These are phyloP conservation scores for Cottus gobio DNA, from an alignment of 2,113 vertebrate genomes.

Conservation along the genomic window DNA sequence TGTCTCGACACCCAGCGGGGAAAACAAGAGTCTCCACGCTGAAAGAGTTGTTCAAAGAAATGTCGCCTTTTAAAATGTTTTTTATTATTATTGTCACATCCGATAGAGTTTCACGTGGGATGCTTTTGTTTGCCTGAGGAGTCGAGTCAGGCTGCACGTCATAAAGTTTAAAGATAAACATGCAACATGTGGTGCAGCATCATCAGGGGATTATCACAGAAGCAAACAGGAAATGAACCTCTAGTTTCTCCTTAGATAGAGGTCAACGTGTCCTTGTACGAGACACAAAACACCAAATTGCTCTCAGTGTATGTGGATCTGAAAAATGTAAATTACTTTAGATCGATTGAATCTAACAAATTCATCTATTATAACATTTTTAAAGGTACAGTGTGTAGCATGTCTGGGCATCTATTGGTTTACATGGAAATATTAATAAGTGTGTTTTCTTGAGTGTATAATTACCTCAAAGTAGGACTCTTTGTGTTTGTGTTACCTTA, in stretches of 20 bases:
- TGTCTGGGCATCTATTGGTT: background rate
- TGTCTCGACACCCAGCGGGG: background rate
- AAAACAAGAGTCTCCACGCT: background rate
- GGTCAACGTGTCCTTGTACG: background rate
- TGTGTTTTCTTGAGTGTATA: background rate
- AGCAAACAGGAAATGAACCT: background rate
- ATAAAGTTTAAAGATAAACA: background rate
- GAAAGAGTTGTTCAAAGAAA: background rate
- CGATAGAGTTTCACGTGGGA: background rate
- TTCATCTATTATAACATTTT: background rate
- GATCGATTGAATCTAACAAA: background rate
- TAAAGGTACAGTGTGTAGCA: background rate
- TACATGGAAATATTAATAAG: background rate
- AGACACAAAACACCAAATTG: background rate
- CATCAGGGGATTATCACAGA: background rate
- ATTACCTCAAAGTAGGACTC: too few species aligned
- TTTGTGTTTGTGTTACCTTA: too few species aligned
- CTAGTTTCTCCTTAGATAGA: background rate
- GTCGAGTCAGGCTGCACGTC: background rate
- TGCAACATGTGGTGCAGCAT: background rate
- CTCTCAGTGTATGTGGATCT: background rate
- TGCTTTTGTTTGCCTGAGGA: background rate
- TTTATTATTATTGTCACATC: constrained; percentile 2
- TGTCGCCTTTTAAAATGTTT: background rate
- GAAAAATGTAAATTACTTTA: background rate